phyloP scores from a whole-genome alignment of 2,113 vertebrate genomes.

The Garra rufa region DNA sequence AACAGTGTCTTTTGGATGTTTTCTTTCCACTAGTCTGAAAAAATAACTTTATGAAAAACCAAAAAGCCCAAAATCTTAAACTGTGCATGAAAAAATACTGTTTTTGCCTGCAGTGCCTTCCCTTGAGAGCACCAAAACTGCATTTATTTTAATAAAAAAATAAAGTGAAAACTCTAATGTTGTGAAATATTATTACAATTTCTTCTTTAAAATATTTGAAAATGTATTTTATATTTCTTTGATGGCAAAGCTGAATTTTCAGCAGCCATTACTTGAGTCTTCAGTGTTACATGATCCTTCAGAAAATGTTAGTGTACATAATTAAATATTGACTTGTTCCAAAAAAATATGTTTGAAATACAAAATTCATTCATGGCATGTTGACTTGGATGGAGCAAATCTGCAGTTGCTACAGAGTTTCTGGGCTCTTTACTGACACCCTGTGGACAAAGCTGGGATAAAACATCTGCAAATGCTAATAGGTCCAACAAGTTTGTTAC shows the following conservation, averaged over 20 bases:
- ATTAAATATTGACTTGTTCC: no score
- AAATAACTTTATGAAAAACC: no score
- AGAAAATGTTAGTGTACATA: no score
- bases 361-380: background rate
- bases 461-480: background rate
- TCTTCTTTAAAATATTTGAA: background rate
- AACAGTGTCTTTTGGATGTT: no score
- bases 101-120: no score
- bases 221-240: background rate
- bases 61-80: no score
- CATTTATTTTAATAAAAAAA: background rate
- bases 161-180: background rate
- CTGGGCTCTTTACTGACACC: conserved; percentile 41
- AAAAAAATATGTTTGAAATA: background rate
- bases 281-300: no score
- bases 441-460: conserved; percentile 33
- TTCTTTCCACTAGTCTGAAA: no score
- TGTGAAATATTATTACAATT: background rate
- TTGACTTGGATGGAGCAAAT: background rate
- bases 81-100: no score
- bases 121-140: background rate
- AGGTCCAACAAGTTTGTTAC: conserved; percentile 70
- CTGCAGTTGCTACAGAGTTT: background rate
- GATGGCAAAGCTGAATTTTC: background rate
- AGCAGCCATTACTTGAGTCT: no score